Base-by-base conservation (phyloP, 2,113 vertebrate species). In the Gadus chalcogrammus region DNA sequence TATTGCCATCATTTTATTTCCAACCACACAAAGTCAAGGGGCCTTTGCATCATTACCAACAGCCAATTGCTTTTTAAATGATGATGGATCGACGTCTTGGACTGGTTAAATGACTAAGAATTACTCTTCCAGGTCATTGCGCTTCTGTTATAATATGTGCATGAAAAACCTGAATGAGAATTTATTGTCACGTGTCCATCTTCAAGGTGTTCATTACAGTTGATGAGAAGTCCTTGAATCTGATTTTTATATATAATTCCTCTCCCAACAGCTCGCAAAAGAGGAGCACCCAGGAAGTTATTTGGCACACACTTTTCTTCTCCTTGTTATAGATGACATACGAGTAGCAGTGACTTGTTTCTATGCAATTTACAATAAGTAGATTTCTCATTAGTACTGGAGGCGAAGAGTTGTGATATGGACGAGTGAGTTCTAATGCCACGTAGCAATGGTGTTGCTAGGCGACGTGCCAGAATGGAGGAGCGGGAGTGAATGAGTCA, bases 31-130 rank as follows among this genome's bases (percentile, higher is more conserved):
- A 62, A 80, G 67, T 72, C 65, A 73, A 68, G n/a, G 63, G 22
- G 64, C 22, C 53, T 78, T 81, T 76, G 65, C 63, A 68, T 77
- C 64, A 77, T 71, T 64, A 82, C 72, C 68, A 68, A 77, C 67
- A 75, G 78, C 83, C 69, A 82, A 27, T 15, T 58, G 71, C 67
- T 67, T 82, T 79, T 77, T 48, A 84, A 83, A 86, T 77, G n/a
- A 84, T 80, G 70, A 88, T 81, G 71, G 74, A 81, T 84, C 77
- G 73, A 66, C 59, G 72, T 79, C 38, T 64, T 24, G 18, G 64
- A 31, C 52, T 69, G 65, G 64, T 67, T 73, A 78, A 83, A 77
- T 79, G 64, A 70, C 68, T 61, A 60, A 76, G 61, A 71, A 27
- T 65, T 59, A 64, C 66, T 78, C 38, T 70, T 73, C 38, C 22